Evolutionary conservation across 2,797 vertebrate species (phyloP), one percentile per base, ranked within the genome.

Genomic region (Ceryle rudis): DNA sequence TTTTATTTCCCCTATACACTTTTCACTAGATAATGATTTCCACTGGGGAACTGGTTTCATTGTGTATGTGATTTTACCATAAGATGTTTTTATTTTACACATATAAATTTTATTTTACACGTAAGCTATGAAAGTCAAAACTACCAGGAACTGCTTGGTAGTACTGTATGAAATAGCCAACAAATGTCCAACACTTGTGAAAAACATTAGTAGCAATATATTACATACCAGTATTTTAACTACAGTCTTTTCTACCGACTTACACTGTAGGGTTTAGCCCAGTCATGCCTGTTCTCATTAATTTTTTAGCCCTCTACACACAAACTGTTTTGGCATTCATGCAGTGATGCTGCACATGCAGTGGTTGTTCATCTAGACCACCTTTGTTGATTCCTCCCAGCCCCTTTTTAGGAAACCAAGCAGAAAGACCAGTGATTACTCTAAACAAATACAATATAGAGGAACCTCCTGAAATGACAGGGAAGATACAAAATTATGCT

Each of bases 31-130:
- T 91, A 87, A 91, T 74, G 61, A 96, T 78, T 97, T 96, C 91
- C 89, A 95, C 72, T 83, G 90, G 74, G 92, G 78, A 94, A 91
- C 37, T 92, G 69, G 91, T 93, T 94, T 96, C 91, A 93, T 83
- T 92, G 57, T 92, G n/a, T 79, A 77, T 84, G 96, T 91, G 86
- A 72, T 90, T 97, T 97, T 94, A 92, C 90, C 78, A 58, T 92
- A 93, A 92, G 93, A 83, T 95, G 81, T 52, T 96, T 97, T 94
- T 96, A 96, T 90, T 97, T 97, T 97, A 97, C 93, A 97, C 82
- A 92, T 97, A 97, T 46, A 98, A 98, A 97, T 92, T 95, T 97
- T 96, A 97, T 95, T 97, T 97, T 96, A 96, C 85, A 93, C 89
- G 11, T 81, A 97, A 97, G 81, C 86, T 96, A 97, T 82, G 93